phyloP scores from a whole-genome alignment of 2,888 invertebrate species.

The Amphipoea lucens region DNA sequence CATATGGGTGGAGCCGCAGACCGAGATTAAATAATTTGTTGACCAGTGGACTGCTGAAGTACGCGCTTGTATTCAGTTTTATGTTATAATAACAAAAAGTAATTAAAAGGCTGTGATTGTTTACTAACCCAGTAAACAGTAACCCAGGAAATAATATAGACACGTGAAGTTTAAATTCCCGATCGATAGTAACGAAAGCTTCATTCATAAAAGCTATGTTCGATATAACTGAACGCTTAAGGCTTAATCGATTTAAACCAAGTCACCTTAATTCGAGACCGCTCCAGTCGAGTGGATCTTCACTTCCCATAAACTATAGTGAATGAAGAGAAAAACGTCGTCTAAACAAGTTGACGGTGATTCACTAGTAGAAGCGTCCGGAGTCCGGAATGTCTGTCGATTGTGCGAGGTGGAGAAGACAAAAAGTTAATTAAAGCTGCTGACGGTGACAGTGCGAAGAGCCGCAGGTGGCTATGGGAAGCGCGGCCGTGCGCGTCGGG shows the following conservation, averaged over 20 bases:
- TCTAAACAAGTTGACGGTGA: constrained; percentile 66
- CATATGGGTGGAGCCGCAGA: constrained; percentile 59
- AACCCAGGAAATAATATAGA: not conserved
- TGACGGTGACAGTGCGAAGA: constrained; percentile 78
- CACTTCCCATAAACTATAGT: constrained; percentile 70
- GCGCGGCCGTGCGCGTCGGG: constrained; percentile 88
- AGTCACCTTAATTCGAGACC: constrained; percentile 51
- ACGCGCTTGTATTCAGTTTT: constrained; percentile 11
- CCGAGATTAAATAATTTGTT: constrained; percentile 59
- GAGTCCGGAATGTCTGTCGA: constrained; percentile 81
- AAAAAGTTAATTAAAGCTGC: constrained; percentile 88
- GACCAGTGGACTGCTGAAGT: constrained; percentile 31
- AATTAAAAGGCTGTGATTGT: not conserved
- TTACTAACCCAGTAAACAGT: constrained; percentile 1
- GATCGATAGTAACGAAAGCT: constrained; percentile 23
- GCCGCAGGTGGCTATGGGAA: constrained; percentile 88
- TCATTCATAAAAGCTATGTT: constrained; percentile 53
- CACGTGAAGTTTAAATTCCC: not conserved
- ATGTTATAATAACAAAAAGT: constrained; percentile 16
- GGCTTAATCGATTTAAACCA: constrained; percentile 62
- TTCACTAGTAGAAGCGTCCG: constrained; percentile 72
- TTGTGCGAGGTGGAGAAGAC: constrained; percentile 78
- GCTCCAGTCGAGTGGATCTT: constrained; percentile 65
- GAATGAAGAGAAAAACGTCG: constrained; percentile 67
- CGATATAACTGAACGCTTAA: constrained; percentile 43